Conservation (phyloP, 2,888 invertebrate species). For the Megastigmus dorsalis region DNA sequence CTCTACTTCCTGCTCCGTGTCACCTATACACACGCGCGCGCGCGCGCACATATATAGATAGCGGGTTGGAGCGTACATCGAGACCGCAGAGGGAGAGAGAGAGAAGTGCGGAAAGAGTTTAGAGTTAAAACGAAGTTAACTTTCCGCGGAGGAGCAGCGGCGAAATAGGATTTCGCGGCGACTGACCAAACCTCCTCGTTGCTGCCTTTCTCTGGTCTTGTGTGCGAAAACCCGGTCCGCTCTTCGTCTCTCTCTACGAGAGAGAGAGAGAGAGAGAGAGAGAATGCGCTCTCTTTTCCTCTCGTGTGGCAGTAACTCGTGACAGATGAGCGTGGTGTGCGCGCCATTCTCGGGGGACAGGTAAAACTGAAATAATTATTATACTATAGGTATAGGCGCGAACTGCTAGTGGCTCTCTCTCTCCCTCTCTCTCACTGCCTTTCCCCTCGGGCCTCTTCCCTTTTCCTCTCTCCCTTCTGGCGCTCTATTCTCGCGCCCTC, state of each 20-base stretch:
- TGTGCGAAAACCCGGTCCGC: background rate
- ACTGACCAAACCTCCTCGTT: slow-evolving; percentile 8
- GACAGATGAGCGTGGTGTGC: slow-evolving; percentile 37
- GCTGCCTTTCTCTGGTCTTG: background rate
- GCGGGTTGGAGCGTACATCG: too few relatives aligned
- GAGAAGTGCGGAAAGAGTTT: slow-evolving; percentile 27
- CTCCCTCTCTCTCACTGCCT: too few relatives aligned
- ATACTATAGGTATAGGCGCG: slow-evolving; percentile 24
- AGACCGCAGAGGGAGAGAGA: too few relatives aligned
- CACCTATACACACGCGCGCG: background rate
- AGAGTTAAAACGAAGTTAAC: slow-evolving; percentile 34
- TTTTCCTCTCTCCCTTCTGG: background rate
- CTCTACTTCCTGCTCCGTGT: background rate
- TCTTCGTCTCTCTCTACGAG: background rate
- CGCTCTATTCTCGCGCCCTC: background rate
- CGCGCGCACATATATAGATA: background rate
- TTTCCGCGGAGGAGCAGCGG: background rate
- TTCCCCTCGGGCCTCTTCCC: slow-evolving; percentile 12
- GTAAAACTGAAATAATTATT: slow-evolving; percentile 54
- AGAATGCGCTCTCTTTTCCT: background rate
- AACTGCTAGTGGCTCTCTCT: background rate
- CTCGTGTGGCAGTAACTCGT: slow-evolving; percentile 26
- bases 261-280: background rate
- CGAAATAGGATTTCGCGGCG: slow-evolving; percentile 16
- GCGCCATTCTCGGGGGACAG: slow-evolving; percentile 28